These are phyloP conservation scores for Perca flavescens DNA, from an alignment of 2,113 vertebrate genomes.

Conservation along the genomic window DNA sequence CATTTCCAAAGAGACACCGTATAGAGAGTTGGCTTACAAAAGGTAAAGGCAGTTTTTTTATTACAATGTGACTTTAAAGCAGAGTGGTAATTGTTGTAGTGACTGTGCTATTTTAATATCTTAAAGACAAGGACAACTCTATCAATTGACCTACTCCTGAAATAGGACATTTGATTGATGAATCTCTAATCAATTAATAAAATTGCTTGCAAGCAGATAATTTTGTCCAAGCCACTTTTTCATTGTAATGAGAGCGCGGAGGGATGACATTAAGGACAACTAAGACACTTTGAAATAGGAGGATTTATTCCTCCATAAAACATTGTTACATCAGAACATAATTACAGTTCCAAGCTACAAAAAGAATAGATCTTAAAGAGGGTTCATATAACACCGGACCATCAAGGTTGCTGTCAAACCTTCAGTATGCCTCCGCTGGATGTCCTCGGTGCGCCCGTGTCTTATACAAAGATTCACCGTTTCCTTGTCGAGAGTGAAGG, in stretches of 20 bases:
- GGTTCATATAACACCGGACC: conserved; percentile 16
- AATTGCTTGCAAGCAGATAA: conserved; percentile 33
- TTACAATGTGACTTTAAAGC: neutral
- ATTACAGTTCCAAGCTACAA: conserved; percentile 31
- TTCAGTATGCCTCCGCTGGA: neutral
- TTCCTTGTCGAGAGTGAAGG: conserved; percentile 54
- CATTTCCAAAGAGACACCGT: too few relatives aligned
- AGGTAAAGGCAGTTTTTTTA: neutral
- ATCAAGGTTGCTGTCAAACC: conserved; percentile 25
- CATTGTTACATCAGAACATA: conserved; percentile 24
- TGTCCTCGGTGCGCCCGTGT: neutral
- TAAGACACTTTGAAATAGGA: conserved; percentile 6
- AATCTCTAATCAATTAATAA: conserved; percentile 36
- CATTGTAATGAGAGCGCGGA: neutral
- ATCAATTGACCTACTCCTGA: neutral
- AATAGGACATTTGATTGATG: conserved; percentile 7
- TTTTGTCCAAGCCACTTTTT: conserved; percentile 39
- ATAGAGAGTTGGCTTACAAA: neutral
- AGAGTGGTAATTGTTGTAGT: neutral
- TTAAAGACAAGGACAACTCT: conserved; percentile 34
- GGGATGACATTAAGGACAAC: conserved; percentile 16
- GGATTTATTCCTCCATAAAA: conserved; percentile 34
- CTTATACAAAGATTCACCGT: conserved; percentile 54
- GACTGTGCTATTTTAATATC: neutral
- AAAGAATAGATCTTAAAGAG: conserved; percentile 30